Evolutionary conservation across 1,140 invertebrate species (phyloP), one percentile per base, ranked within the genome.

Genomic region (Drosophila funebris): DNA sequence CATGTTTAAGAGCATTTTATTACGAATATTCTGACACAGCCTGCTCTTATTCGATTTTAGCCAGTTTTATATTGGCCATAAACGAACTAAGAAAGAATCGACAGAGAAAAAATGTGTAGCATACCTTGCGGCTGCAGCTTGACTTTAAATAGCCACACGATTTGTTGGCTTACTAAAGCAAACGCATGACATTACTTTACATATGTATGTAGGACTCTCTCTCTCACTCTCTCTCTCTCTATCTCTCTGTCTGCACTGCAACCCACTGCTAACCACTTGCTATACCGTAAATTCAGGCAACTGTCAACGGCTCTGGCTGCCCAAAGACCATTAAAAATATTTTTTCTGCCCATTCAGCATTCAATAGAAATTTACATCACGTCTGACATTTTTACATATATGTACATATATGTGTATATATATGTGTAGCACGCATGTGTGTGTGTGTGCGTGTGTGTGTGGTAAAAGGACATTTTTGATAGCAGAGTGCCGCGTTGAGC

Each of bases 281-380:
- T 64, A 11, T 18, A 39, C 36, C 56, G 50, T 70, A 69, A 82
- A 82, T 77, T 76, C 73, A 61, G 64, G 72, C 70, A 71, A 83
- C 74, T 83, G 71, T 78, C 79, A 75, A 78, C 79, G 57, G 62
- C 41, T 78, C 50, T 52, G 62, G 62, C 63, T 68, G 57, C 60
- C 79, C 73, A 82, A 85, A 72, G 71, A 82, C 78, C 83, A 82
- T 88, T 87, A 78, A 88, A 87, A 78, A 82, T 87, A 78, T 82
- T 85, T 85, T 85, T 87, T 87, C 74, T 87, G 82, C 78, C 78
- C 78, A 88, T 88, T 87, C 82, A 88, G 82, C 82, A 88, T 88
- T 87, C 83, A 87, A 87, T 87, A 87, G 83, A 87, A 87, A 87
- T 88, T 87, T 87, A 87, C 82, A 87, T 87, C 82, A 87, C 82